Evolutionary conservation across 2,113 vertebrate genomes (phyloP).

Genomic region (Elachura formosa): DNA sequence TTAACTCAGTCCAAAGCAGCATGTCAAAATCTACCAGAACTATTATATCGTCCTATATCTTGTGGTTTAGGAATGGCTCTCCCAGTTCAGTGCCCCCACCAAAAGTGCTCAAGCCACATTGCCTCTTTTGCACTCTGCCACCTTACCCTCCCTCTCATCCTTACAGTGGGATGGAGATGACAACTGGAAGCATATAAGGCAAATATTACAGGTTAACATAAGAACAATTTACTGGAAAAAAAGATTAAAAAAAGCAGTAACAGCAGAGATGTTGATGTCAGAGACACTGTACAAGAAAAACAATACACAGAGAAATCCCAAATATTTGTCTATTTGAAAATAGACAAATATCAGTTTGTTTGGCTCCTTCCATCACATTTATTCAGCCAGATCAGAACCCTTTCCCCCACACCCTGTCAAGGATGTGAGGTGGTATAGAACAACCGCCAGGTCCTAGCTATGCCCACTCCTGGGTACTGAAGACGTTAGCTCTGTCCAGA

Average conservation of each 20-base stretch:
- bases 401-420: not conserved
- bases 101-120: not conserved
- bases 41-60: not conserved
- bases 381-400: not conserved
- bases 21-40: not conserved
- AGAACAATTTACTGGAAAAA: not conserved
- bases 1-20: not conserved
- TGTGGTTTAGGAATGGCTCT: not conserved
- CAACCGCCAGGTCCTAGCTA: not conserved
- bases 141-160: not conserved
- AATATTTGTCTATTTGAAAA: too few species aligned
- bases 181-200: not conserved
- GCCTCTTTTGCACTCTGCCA: fast-evolving
- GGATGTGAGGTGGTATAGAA: not conserved
- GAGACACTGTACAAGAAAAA: not conserved
- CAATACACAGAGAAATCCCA: not conserved
- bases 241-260: not conserved
- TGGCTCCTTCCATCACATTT: not conserved
- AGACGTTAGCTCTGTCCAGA: not conserved
- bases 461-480: not conserved
- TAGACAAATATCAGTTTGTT: fast-evolving
- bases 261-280: not conserved
- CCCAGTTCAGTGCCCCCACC: not conserved
- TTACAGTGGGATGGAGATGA: fast-evolving
- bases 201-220: not conserved